Evolutionary conservation across 1,140 invertebrate genomes (phyloP), one percentile per base, ranked within the genome.

Genomic region (Lepidurus couesii): DNA sequence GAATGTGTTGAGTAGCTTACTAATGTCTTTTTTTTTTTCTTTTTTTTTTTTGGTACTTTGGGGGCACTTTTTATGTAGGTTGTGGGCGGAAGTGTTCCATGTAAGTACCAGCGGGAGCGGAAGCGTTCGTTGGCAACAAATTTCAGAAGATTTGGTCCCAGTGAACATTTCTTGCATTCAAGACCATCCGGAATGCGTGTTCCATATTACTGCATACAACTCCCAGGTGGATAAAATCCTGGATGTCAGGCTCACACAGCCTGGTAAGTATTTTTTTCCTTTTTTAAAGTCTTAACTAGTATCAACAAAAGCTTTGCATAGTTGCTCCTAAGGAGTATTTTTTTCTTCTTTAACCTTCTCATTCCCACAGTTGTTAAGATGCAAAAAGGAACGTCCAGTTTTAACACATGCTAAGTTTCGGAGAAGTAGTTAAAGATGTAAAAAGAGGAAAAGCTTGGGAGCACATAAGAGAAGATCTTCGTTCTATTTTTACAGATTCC

Each of bases 201-300:
- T 97, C 88, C 96, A 98, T 88, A 95, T 98, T 85, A 98, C 95
- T 80, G 97, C 97, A 79, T 98, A 98, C 88, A 98, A 98, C 88
- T 95, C 95, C 83, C 95, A 98, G 86, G 96, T 98, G 82, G 96
- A 98, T 85, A 98, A 98, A 88, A 98, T 98, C 82, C 90, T 98
- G 81, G 96, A 98, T 84, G 95, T 98, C 77, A 92, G 95, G 89
- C 92, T 98, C 83, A 91, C 95, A 75, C 96, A 98, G 86, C 96
- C 96, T 87, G 96, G 96, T 98, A 88, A 88, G 87, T 82, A 34
- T 9, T n/a, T 53, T 76, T 73, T 65, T 21, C 16, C 42, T 44
- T n/a, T 24, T 34, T 34, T 80, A 34, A 34, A 2, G 34, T 34
- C 34, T 34, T 34, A 34, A 34, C 2, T 34, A 44, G 10, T 26